These are phyloP conservation scores for Glaucidium brasilianum DNA, from an alignment of 2,113 vertebrate species.

Conservation along the genomic window DNA sequence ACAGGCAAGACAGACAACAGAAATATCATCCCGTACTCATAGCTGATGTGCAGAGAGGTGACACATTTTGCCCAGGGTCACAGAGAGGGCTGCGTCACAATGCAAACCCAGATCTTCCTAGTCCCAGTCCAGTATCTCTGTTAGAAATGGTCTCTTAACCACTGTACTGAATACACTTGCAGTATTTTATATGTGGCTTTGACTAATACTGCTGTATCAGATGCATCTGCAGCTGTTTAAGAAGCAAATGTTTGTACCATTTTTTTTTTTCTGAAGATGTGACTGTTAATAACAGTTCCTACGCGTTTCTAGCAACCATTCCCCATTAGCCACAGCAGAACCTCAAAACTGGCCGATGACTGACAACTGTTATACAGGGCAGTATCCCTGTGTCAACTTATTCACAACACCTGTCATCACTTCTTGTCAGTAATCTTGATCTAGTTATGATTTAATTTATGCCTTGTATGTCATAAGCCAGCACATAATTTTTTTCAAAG, in stretches of 20 bases:
- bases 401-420: conserved; percentile 77
- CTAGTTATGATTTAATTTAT: conserved; percentile 70
- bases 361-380: conserved; percentile 65
- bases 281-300: background rate
- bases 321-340: background rate
- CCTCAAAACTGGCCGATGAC: conserved; percentile 45
- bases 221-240: background rate
- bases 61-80: conserved; percentile 42
- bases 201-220: background rate
- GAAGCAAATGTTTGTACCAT: background rate
- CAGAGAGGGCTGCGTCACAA: conserved; percentile 20
- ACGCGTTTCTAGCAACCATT: background rate
- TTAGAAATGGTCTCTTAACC: background rate
- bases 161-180: background rate
- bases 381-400: conserved; percentile 45
- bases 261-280: background rate
- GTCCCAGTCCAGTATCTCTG: background rate
- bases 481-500: conserved; percentile 39
- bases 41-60: conserved; percentile 2
- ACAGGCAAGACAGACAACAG: conserved; percentile 37
- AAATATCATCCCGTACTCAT: background rate
- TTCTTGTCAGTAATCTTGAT: conserved; percentile 62
- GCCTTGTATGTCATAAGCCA: conserved; percentile 49
- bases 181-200: background rate
- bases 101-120: background rate